Base-by-base conservation (phyloP, 1,140 invertebrate genomes). In the Cheumatopsyche charites region DNA sequence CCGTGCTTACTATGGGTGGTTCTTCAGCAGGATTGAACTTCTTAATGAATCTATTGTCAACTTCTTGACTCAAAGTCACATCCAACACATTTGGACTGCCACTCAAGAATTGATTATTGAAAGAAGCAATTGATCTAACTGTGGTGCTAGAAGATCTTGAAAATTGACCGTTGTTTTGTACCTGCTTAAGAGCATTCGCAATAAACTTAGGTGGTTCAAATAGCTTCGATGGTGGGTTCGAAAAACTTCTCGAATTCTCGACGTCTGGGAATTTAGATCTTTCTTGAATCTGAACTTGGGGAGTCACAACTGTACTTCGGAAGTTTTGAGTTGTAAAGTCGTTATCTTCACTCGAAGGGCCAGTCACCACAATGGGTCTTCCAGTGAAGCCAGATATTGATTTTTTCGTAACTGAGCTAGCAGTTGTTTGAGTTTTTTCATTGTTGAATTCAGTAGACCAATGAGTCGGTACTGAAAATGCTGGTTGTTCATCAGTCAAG, bases 11-110 rank as follows among this genome's bases (percentile, higher is more conserved):
- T 2, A 19, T 23, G 11, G 23, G 23, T 17, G 15, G 12, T n/a
- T 55, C 67, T 63, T 73, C 71, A 62, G 81, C 82, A 0, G 83
- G 82, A 47, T 84, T 81, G 65, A 85, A 85, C 1, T 82, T 79
- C 70, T 83, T 84, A 41, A 85, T 83, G 73, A 85, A 84, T 15
- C 81, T 80, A 17, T 79, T 78, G 0, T 83, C 79, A 58, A 81
- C 42, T 47, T 43, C 63, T 66, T 63, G 62, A 63, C 62, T 63
- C 4, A 5, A 11, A 11, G 17, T 58, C 21, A 26, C 17, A 58
- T 23, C 52, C 9, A 23, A 1, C 4, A 4, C 25, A 7, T 62
- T 21, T 15, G 63, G 36, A 19, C 26, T 26, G 1, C 45, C 45
- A 21, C 47, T 55, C 7, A 75, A 49, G 12, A 75, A 69, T 21